A percentile compares a stretch with the other conserved stretches of the same genome.
phyloP scores from a whole-genome alignment of 2,113 vertebrate species.

The Paradisaea rubra region DNA sequence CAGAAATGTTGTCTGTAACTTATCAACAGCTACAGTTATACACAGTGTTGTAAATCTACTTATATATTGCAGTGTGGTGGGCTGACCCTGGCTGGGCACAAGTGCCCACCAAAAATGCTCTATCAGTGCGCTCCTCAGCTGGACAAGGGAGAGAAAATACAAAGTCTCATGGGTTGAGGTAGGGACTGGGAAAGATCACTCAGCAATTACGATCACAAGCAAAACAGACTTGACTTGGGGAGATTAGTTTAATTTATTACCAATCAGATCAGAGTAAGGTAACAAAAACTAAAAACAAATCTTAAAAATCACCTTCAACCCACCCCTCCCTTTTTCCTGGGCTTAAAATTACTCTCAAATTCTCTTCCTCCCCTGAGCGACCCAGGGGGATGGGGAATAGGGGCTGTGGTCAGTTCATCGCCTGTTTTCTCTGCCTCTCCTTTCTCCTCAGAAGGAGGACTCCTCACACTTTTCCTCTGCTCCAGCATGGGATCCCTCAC shows the following conservation, averaged over 20 bases:
- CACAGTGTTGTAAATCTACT: not conserved
- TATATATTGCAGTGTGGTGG: not conserved
- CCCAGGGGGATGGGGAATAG: not conserved
- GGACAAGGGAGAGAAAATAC: not conserved
- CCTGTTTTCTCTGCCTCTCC: not conserved
- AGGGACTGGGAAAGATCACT: not conserved
- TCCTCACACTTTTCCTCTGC: not conserved
- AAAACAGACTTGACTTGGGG: not conserved
- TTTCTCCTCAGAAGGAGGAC: not conserved
- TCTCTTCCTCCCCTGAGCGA: not conserved
- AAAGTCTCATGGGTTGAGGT: not conserved
- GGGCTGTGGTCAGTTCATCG: rapidly evolving
- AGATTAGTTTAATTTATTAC: not conserved
- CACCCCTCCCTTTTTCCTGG: not conserved
- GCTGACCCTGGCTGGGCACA: not conserved
- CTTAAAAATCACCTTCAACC: not conserved
- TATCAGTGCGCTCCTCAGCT: not conserved
- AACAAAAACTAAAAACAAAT: not conserved
- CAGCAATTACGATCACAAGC: too few species aligned
- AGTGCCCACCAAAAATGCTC: not conserved
- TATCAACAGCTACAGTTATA: not conserved
- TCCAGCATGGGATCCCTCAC: not conserved
- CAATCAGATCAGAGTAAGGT: not conserved
- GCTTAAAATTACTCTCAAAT: not conserved
- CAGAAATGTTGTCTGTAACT: not conserved